A percentile compares a stretch with the other conserved stretches of the same genome.
These are phyloP conservation scores for Diarsia rubi DNA, from an alignment of 2,888 invertebrate species.

Conservation along the genomic window DNA sequence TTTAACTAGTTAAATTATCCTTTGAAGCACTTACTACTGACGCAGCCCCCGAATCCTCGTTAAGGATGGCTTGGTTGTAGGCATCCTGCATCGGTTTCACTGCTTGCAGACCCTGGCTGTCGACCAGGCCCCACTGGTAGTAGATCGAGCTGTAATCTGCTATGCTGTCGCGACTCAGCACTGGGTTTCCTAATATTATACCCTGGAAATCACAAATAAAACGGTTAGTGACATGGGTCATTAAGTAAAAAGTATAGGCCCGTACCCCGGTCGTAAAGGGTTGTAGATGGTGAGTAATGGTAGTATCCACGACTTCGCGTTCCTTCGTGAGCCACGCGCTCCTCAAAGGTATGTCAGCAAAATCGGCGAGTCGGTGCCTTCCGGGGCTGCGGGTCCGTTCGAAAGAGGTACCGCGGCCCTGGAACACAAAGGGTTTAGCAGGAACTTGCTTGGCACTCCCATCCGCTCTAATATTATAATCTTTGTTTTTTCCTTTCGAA, in stretches of 20 bases:
- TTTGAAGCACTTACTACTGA: constrained; percentile 79
- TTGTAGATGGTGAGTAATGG: too few species aligned
- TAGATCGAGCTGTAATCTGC: constrained; percentile 85
- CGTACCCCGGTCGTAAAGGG: background rate
- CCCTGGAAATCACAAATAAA: constrained; percentile 79
- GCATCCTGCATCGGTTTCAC: constrained; percentile 78
- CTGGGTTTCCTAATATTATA: constrained; percentile 89
- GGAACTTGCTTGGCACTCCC: too few species aligned
- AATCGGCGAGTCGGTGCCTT: too few species aligned
- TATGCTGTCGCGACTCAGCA: constrained; percentile 86
- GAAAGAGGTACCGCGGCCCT: too few species aligned
- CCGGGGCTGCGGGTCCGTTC: too few species aligned
- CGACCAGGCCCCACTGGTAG: constrained; percentile 90
- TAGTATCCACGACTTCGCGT: too few species aligned
- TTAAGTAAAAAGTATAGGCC: too few species aligned
- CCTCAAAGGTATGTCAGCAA: too few species aligned
- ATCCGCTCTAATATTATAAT: too few species aligned
- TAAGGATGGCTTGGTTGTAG: constrained; percentile 85
- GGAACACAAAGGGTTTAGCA: too few species aligned
- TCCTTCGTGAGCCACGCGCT: too few species aligned
- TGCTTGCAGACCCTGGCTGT: constrained; percentile 80
- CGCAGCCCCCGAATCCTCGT: constrained; percentile 77
- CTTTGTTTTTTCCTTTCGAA: too few species aligned
- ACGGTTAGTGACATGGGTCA: background rate
- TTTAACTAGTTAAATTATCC: background rate